Percentiles rank a stretch among this genome's conserved stretches.
Conservation (phyloP, 2,888 invertebrate genomes). For the Cheilosia scutellata region DNA sequence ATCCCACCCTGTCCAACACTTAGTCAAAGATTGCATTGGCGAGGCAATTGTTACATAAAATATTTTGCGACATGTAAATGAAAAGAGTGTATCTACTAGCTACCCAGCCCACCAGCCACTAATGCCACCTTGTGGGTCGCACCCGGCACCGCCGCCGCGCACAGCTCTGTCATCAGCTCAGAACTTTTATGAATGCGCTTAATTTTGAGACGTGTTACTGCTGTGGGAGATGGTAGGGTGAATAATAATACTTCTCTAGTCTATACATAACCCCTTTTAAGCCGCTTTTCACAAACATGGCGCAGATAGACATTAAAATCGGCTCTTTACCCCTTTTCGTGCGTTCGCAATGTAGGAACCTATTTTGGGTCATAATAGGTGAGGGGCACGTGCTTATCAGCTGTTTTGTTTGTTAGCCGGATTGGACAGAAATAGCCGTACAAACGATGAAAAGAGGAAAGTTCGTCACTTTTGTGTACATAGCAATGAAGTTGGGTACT, state of each 20-base stretch:
- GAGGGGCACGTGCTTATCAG: slow-evolving; percentile 46
- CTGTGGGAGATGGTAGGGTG: slow-evolving; percentile 25
- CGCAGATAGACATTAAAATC: slow-evolving; percentile 29
- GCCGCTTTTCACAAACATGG: slow-evolving; percentile 52
- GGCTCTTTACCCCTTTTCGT: slow-evolving; percentile 19
- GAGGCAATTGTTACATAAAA: slow-evolving; percentile 57
- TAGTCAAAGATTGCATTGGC: slow-evolving; percentile 55
- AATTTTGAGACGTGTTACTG: slow-evolving; percentile 59
- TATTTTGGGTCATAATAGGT: neutral
- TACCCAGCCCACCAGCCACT: neutral
- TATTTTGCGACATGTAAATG: slow-evolving; percentile 30
- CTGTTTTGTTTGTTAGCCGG: slow-evolving; percentile 53
- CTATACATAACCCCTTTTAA: slow-evolving; percentile 60
- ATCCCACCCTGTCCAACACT: slow-evolving; percentile 14
- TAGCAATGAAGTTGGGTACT: slow-evolving; percentile 4
- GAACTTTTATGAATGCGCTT: slow-evolving; percentile 63
- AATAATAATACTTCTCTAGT: slow-evolving; percentile 55
- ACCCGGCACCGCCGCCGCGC: slow-evolving; percentile 23
- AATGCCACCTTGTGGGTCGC: slow-evolving; percentile 9
- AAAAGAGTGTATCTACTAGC: slow-evolving; percentile 6
- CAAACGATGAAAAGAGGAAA: slow-evolving; percentile 1
- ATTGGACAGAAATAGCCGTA: slow-evolving; percentile 32
- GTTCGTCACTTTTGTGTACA: slow-evolving; percentile 14
- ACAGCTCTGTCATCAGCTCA: slow-evolving; percentile 22
- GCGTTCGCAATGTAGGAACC: neutral